Evolutionary conservation across 2,797 vertebrate species (phyloP), one percentile per base, ranked within the genome.

Genomic region (Lindbergichthys nudifrons): DNA sequence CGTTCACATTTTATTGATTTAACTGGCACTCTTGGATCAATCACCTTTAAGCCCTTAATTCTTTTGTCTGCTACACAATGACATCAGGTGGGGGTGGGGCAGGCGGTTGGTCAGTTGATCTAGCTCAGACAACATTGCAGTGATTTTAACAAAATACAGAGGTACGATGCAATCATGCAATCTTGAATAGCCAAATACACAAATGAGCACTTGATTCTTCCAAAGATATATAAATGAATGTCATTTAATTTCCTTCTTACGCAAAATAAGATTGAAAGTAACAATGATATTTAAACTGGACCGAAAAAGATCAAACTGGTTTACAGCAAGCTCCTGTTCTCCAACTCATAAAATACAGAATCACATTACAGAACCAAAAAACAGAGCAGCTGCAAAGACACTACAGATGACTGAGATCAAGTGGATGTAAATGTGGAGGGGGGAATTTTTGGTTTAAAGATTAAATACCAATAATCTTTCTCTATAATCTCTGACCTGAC

Each of bases 1-100:
- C 39, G 6, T 21, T 56, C 36, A 50, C 43, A 67, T 53, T 54
- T 54, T 30, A 65, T 53, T 69, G 48, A 53, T 74, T 48, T 43
- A 50, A 61, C 14, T 26, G 15, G 3, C 41, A 13, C 12, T 54
- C 61, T 42, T 32, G 51, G 30, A 72, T 47, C 43, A 53, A 72
- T 68, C 58, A 50, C 54, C 26, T 60, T 72, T 46, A 36, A 14
- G 46, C 41, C 45, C 18, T 41, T 21, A 2, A 12, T 53, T 45
- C 16, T 52, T 50, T 50, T 63, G 47, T 46, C 42, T 59, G 42
- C 19, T 30, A 9, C 23, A 73, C 46, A 61, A 51, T 65, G 41
- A 26, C 13, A 36, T 59, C 23, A n/a, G 32, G 12, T 16, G 32
- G 59, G 26, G 67, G 57, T 7, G 26, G 50, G 46, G 19, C 15